phyloP scores from a whole-genome alignment of 2,113 vertebrate species.

The Puffinus mauretanicus region DNA sequence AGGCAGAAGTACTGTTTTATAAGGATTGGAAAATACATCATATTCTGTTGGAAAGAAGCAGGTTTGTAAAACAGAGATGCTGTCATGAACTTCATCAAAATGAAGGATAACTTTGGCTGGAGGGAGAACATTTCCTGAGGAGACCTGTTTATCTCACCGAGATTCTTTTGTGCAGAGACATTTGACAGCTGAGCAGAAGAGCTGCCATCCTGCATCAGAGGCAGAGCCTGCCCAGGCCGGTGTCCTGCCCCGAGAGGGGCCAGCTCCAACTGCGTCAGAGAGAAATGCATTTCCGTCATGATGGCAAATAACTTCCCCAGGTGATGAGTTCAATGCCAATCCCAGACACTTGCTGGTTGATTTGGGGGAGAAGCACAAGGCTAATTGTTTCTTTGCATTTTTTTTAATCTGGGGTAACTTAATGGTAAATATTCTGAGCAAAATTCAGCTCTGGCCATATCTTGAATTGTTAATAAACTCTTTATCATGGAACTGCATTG shows the following conservation, averaged over 20 bases:
- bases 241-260: neutral
- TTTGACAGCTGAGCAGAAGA: conserved; percentile 19
- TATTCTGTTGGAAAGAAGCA: conserved; percentile 1
- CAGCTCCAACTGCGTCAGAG: neutral
- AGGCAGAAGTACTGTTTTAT: neutral
- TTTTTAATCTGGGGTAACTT: neutral
- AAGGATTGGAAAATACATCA: neutral
- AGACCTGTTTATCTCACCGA: neutral
- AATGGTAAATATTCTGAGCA: neutral
- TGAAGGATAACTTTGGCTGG: neutral
- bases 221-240: neutral
- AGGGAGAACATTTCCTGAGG: neutral
- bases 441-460: neutral
- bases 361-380: neutral
- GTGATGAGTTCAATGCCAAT: neutral
- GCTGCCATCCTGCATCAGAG: neutral
- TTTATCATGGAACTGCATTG: neutral
- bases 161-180: neutral
- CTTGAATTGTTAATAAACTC: neutral
- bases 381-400: neutral
- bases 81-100: conserved; percentile 7
- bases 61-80: conserved; percentile 36
- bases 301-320: neutral
- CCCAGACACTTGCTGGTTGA: neutral
- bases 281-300: neutral